These are phyloP conservation scores for Pocillopora meandrina DNA, from an alignment of 92 coral and sea anemone species.

Conservation along the genomic window DNA sequence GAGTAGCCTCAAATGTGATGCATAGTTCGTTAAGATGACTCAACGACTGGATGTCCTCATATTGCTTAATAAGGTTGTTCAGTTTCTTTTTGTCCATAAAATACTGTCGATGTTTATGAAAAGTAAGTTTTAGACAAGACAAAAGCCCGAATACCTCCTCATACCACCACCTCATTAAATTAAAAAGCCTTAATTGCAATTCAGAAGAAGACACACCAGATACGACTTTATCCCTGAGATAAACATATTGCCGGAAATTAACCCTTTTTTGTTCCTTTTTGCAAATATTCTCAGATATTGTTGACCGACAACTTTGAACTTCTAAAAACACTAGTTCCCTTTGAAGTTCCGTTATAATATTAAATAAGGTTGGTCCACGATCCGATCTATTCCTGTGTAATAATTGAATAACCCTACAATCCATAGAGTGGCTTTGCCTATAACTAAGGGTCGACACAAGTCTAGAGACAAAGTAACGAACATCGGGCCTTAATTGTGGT, in stretches of 20 bases:
- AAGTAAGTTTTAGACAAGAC: neutral
- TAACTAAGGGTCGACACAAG: neutral
- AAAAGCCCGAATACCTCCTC: neutral
- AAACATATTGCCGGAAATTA: no score
- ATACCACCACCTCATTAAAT: neutral
- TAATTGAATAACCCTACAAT: neutral
- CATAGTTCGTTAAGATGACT: neutral
- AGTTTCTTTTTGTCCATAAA: neutral
- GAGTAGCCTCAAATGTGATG: neutral
- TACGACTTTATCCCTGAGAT: no score
- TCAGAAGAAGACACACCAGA: neutral
- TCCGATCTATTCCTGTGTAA: no score
- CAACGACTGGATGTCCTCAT: neutral
- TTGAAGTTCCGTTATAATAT: no score
- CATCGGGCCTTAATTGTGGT: conserved; percentile 6
- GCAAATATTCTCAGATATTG: no score
- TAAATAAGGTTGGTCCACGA: no score
- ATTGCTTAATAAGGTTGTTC: neutral
- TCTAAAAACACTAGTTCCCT: no score
- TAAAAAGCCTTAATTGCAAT: neutral
- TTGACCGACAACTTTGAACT: no score
- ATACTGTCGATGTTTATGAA: neutral
- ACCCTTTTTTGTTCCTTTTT: no score
- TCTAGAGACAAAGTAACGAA: neutral
- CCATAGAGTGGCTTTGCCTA: neutral